Base-by-base conservation (phyloP, 2,113 vertebrate genomes). In the Delphinapterus leucas region DNA sequence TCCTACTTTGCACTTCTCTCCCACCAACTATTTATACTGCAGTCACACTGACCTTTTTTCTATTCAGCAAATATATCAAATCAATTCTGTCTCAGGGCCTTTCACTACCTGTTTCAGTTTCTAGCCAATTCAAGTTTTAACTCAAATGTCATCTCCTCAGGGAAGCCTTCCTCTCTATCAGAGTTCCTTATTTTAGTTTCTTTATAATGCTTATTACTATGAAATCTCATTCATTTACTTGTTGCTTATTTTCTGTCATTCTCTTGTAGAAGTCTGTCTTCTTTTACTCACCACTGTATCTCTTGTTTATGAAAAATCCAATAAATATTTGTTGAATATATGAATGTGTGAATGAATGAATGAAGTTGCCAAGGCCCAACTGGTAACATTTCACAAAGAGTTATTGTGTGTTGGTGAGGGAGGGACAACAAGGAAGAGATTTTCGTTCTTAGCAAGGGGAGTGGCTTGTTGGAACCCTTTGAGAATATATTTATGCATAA, bases 401-500 rank as follows among this genome's bases (percentile, higher is more conserved):
- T 68, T 33, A 53, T 20, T 41, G 9, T 44, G 9, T 67, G 23
- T 49, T 67, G 13, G 4, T 6, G 55, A 44, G 6, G 6, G 8
- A 88, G 15, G n/a, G 79, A 26, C 73, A 74, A 25, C 28, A 41
- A 88, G 47, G 41, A 86, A 61, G 58, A 77, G 15, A 92, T 60
- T 65, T 97, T 79, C 88, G 17, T 85, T 80, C 81, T 95, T 88
- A 80, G 76, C 60, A 38, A 67, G 6, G 28, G 70, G 5, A 97
- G 17, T 10, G 1, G 55, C 23, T 79, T 93, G 13, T 55, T 36
- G 60, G 28, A 81, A 86, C 9, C 0, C 44, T 70, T 61, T 38
- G 5, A 81, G 44, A 91, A 85, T 67, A 12, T 60, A 38, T 60
- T 70, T 36, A 63, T n/a, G 7, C 7, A 93, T 28, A 88, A 60